These are phyloP conservation scores for Anguilla marmorata DNA, from an alignment of 2,797 vertebrate species.

Conservation along the genomic window DNA sequence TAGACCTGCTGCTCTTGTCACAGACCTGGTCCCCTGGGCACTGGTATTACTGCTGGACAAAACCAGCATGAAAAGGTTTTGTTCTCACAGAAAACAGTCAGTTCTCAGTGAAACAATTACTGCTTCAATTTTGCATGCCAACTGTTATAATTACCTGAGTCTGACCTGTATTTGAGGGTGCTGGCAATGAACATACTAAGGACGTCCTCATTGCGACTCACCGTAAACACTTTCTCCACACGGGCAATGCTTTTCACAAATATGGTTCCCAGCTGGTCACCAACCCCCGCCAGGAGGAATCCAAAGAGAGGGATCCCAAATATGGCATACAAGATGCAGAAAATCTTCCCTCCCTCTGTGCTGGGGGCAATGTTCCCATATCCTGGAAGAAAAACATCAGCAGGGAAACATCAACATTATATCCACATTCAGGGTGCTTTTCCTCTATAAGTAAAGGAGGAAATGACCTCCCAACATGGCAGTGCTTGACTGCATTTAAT, in stretches of 20 bases:
- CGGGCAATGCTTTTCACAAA: constrained; percentile 94
- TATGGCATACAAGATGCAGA: constrained; percentile 98
- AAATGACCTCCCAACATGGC: background rate
- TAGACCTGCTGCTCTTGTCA: background rate
- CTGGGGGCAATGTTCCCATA: constrained; percentile 96
- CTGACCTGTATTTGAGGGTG: background rate
- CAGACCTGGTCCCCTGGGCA: background rate
- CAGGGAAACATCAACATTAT: constrained; percentile 27
- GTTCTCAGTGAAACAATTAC: background rate
- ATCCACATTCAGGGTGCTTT: background rate
- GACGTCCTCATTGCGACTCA: constrained; percentile 63
- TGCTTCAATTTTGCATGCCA: background rate
- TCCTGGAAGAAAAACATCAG: constrained; percentile 65
- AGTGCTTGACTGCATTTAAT: background rate
- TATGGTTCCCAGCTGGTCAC: constrained; percentile 97
- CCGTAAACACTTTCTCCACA: constrained; percentile 94
- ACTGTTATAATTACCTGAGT: background rate
- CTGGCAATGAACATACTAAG: no score
- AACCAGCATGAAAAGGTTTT: background rate
- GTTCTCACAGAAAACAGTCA: background rate
- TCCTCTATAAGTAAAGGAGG: background rate
- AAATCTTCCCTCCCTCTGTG: constrained; percentile 94
- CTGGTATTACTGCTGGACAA: background rate
- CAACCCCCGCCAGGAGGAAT: constrained; percentile 94
- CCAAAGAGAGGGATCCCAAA: constrained; percentile 97